A percentile compares a stretch with the other conserved stretches of the same genome.
phyloP scores from a whole-genome alignment of 2,113 vertebrate genomes.

The Centropus unirufus region DNA sequence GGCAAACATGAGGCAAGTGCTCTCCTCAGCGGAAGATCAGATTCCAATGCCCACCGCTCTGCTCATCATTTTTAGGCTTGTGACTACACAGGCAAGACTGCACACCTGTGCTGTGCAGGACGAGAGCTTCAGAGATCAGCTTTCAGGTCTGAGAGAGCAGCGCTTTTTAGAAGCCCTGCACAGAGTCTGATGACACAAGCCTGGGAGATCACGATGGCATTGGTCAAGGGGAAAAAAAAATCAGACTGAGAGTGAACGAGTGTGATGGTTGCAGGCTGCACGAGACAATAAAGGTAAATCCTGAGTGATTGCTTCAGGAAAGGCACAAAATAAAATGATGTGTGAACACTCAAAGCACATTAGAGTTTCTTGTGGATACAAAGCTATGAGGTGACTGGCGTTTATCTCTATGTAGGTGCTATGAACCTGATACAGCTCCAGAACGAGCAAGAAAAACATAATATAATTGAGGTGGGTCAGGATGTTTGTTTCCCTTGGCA shows the following conservation, averaged over 20 bases:
- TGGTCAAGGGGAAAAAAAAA: neutral
- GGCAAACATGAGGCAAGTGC: neutral
- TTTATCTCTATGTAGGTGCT: neutral
- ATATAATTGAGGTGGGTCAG: neutral
- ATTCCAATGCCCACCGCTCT: neutral
- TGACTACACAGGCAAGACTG: conserved; percentile 32
- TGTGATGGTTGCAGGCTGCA: neutral
- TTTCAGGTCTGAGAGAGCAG: neutral
- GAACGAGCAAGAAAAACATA: neutral
- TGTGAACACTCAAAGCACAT: neutral
- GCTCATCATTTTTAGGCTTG: conserved; percentile 40
- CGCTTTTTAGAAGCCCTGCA: neutral
- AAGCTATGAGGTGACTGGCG: neutral
- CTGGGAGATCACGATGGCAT: neutral
- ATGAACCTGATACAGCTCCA: neutral
- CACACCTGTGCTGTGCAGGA: conserved; percentile 25
- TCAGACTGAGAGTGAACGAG: neutral
- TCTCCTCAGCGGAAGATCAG: neutral
- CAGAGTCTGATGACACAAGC: neutral
- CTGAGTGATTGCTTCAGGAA: neutral
- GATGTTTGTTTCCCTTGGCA: neutral
- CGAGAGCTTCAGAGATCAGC: neutral
- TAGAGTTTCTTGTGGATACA: neutral
- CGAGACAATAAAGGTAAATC: neutral
- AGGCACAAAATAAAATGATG: neutral